Percentiles rank a stretch among this genome's conserved stretches.
Conservation (phyloP, 2,797 vertebrate genomes). For the Taenioides sp. region DNA sequence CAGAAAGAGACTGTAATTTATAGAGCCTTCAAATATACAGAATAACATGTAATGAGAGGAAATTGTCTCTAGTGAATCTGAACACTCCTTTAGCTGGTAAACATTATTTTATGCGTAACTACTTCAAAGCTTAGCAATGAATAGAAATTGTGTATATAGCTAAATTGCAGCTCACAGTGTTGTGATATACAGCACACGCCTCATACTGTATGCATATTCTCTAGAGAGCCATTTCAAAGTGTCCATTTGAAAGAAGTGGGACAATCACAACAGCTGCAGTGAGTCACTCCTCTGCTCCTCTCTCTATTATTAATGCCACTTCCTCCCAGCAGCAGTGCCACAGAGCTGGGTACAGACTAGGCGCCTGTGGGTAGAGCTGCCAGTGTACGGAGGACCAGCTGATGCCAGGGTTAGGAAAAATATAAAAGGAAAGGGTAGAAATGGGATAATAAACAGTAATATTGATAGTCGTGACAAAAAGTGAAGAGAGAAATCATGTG, state of each 20-base stretch:
- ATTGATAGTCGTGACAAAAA: too few species aligned
- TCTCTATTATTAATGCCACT: slow-evolving; percentile 71
- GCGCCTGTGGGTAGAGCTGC: slow-evolving; percentile 49
- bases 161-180: slow-evolving; percentile 28
- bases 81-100: not conserved
- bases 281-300: slow-evolving; percentile 49
- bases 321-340: slow-evolving; percentile 58
- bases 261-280: slow-evolving; percentile 67
- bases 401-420: slow-evolving; percentile 37
- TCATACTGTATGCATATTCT: slow-evolving; percentile 31
- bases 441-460: too few species aligned
- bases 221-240: slow-evolving; percentile 52
- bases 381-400: slow-evolving; percentile 46
- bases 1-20: not conserved
- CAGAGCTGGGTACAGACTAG: slow-evolving; percentile 26
- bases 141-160: slow-evolving; percentile 14
- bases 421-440: too few species aligned
- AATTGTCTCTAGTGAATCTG: not conserved
- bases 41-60: not conserved
- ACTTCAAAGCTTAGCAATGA: not conserved
- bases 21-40: not conserved
- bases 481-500: too few species aligned
- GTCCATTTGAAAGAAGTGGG: slow-evolving; percentile 59
- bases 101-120: not conserved
- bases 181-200: slow-evolving; percentile 46